Base-by-base conservation (phyloP, 2,888 invertebrate species). In the Odontocolon sp. region DNA sequence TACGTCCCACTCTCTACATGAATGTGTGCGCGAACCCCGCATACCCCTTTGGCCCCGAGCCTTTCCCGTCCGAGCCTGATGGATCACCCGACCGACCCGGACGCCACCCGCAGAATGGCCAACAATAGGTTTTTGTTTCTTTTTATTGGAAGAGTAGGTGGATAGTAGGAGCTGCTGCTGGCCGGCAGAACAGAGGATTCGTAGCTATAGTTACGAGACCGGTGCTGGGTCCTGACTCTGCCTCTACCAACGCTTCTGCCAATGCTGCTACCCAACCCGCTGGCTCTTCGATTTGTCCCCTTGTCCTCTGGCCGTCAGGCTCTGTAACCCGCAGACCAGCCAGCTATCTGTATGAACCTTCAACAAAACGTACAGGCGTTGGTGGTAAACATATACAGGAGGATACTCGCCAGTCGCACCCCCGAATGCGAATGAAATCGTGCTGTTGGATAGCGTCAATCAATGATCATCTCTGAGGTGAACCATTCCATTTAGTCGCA, bases 101-200 rank as follows among this genome's bases (percentile, higher is more conserved):
- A 84, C 86, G 85, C 87, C 88, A 88, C 88, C 87, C 89, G 87
- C 87, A 88, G 87, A 89, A 89, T 88, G 85, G 85, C 88, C 87
- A 88, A 87, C 88, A 88, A 88, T 87, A 81, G 85, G 75, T 86
- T 88, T 88, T 88, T 88, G 87, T 88, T 88, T 87, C 87, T 88
- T 88, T 88, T 88, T 88, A 87, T 88, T 86, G 84, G 82, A 80
- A 85, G 80, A 81, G 64, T 69, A 69, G 68, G 68, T 52, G 72
- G 72, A 52, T 68, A 64, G 59, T 64, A 59, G 57, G 45, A 77
- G 52, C 57, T 64, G 72, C 61, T 52, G 63, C 64, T 64, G 47
- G 47, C 64, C 64, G 11, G 64, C 64, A 42, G 42, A 69, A 77
- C 77, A 72, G 68, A 57, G 50, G 64, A 57, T 52, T 31, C 50